phyloP scores from a whole-genome alignment of 2,113 vertebrate species.

The Tupaia tana region DNA sequence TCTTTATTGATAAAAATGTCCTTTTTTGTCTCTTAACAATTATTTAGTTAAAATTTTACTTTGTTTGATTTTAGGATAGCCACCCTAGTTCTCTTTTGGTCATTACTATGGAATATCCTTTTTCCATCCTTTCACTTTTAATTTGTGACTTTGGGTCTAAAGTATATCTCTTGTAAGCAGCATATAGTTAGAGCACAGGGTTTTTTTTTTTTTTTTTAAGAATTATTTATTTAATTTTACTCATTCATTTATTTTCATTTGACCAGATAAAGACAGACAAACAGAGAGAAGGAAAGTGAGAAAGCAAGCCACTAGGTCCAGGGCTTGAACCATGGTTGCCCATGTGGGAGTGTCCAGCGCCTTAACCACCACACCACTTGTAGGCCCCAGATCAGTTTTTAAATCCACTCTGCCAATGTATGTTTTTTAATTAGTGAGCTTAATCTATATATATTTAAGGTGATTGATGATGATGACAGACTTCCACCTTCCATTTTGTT shows the following conservation, averaged over 20 bases:
- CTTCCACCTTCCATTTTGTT: background rate
- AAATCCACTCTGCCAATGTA: background rate
- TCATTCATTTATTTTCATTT: too few species aligned
- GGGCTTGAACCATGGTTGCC: too few species aligned
- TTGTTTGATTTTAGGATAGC: background rate
- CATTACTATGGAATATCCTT: background rate
- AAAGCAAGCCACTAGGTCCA: too few species aligned
- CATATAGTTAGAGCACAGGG: background rate
- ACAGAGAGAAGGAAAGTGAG: too few species aligned
- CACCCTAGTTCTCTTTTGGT: background rate
- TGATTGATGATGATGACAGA: slow-evolving; percentile 5
- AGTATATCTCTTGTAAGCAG: slow-evolving; percentile 2
- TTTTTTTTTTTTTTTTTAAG: too few species aligned
- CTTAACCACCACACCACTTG: too few species aligned
- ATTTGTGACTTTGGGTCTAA: background rate
- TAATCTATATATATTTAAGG: slow-evolving; percentile 49
- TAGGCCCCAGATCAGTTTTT: background rate
- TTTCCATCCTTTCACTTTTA: background rate
- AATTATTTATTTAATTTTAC: too few species aligned
- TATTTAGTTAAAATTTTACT: slow-evolving; percentile 25
- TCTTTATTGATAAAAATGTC: slow-evolving; percentile 42
- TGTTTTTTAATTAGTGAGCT: slow-evolving; percentile 35
- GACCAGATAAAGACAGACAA: too few species aligned
- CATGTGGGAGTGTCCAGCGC: too few species aligned
- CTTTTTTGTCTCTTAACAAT: background rate